Evolutionary conservation across 1,140 invertebrate genomes (phyloP).

Genomic region (Diabrotica virgifera): DNA sequence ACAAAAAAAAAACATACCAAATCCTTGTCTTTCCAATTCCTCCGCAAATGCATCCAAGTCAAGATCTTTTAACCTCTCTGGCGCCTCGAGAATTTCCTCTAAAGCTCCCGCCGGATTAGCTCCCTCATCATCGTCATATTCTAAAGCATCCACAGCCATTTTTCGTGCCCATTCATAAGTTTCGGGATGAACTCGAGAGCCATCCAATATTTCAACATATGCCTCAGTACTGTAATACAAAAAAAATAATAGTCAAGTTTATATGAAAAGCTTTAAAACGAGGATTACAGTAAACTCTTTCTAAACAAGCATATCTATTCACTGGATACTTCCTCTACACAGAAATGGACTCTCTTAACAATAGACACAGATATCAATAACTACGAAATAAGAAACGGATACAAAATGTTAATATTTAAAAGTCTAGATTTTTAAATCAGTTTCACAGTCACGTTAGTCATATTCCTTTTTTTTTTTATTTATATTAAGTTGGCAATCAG

Average conservation of each 20-base stretch:
- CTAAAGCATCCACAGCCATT: constrained; percentile 99
- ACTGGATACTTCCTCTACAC: too few relatives aligned
- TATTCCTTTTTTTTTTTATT: too few relatives aligned
- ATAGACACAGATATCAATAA: too few relatives aligned
- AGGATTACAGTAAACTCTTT: background rate
- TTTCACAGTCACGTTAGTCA: too few relatives aligned
- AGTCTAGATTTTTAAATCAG: too few relatives aligned
- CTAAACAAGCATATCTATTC: too few relatives aligned
- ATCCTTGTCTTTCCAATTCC: constrained; percentile 88
- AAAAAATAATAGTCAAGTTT: constrained; percentile 18
- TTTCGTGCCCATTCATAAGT: constrained; percentile 99
- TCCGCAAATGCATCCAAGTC: constrained; percentile 98
- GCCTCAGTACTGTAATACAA: constrained; percentile 70
- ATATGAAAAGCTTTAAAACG: background rate
- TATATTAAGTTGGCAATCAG: too few relatives aligned
- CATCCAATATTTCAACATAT: constrained; percentile 95
- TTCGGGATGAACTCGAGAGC: constrained; percentile 97
- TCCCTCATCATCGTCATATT: constrained; percentile 96
- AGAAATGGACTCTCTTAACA: too few relatives aligned
- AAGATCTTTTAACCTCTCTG: constrained; percentile 92
- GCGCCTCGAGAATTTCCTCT: constrained; percentile 95
- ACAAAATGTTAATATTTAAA: too few relatives aligned
- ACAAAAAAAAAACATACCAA: constrained; percentile 21
- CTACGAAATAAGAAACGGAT: too few relatives aligned
- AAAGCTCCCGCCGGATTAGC: constrained; percentile 94